Percentiles rank a stretch among this genome's conserved stretches.
Evolutionary conservation across 2,888 invertebrate species (phyloP).

Genomic region (Eulithis prunata): DNA sequence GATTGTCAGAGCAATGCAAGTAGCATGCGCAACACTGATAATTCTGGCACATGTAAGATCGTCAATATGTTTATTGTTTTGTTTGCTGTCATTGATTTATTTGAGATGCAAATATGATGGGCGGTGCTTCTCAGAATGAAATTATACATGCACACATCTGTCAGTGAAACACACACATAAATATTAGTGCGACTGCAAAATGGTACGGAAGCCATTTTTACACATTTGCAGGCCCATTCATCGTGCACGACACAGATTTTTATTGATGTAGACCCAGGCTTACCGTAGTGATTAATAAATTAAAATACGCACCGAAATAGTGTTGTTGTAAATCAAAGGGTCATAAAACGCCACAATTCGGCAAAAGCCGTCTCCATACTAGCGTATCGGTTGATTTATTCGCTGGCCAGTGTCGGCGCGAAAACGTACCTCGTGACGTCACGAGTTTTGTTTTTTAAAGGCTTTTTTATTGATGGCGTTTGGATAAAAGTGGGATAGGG

Average conservation of each 20-base stretch:
- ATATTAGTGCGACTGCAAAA: not conserved
- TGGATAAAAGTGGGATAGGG: slow-evolving; percentile 75
- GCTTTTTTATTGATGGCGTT: slow-evolving; percentile 79
- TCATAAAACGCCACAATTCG: slow-evolving; percentile 70
- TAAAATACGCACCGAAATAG: slow-evolving; percentile 63
- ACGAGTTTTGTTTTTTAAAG: slow-evolving; percentile 69
- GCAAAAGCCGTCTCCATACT: slow-evolving; percentile 76
- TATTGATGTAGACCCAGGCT: slow-evolving; percentile 36
- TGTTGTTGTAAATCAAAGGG: slow-evolving; percentile 67
- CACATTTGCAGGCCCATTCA: slow-evolving; percentile 20
- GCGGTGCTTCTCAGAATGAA: slow-evolving; percentile 10
- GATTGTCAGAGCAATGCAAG: slow-evolving; percentile 17
- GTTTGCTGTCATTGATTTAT: slow-evolving; percentile 26
- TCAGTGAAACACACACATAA: not conserved
- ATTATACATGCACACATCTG: not conserved
- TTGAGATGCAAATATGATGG: slow-evolving; percentile 9
- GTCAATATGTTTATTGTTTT: slow-evolving; percentile 24
- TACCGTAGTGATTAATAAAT: slow-evolving; percentile 49
- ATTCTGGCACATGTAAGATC: slow-evolving; percentile 10
- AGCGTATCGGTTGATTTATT: slow-evolving; percentile 77
- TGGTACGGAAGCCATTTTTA: not conserved
- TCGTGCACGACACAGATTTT: slow-evolving; percentile 28
- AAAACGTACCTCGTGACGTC: slow-evolving; percentile 82
- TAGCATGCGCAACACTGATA: slow-evolving; percentile 15
- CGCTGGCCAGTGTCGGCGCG: slow-evolving; percentile 75